Evolutionary conservation across 2,113 vertebrate genomes (phyloP).

Genomic region (Myrmecophaga tridactyla): DNA sequence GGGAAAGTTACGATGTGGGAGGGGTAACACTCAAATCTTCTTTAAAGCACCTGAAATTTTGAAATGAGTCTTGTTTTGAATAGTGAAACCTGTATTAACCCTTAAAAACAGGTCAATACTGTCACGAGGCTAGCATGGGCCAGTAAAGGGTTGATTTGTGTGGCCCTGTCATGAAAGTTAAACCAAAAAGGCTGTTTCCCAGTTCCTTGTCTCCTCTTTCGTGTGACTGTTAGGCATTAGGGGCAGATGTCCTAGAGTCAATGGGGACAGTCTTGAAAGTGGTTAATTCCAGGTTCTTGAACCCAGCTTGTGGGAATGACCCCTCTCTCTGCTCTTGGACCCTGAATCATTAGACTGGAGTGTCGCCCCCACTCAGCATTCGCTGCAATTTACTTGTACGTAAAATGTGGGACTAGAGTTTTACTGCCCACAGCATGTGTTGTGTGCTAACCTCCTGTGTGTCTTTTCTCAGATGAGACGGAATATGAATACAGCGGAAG

Average conservation of each 20-base stretch:
- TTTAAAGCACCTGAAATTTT: background rate
- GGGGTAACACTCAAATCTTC: background rate
- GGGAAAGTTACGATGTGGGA: too few species aligned
- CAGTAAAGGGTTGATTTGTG: background rate
- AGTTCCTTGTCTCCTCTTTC: background rate
- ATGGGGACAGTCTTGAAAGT: background rate
- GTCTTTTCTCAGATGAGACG: conserved; percentile 91
- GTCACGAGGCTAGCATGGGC: background rate
- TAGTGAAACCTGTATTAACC: background rate
- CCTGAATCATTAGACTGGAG: background rate
- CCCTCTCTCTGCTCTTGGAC: background rate
- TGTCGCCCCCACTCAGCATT: background rate
- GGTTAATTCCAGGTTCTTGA: background rate
- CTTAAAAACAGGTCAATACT: background rate
- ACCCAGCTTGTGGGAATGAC: background rate
- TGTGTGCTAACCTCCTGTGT: conserved; percentile 24
- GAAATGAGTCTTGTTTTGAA: background rate
- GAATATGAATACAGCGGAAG: conserved; percentile 99
- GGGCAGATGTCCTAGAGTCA: background rate
- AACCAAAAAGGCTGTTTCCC: background rate
- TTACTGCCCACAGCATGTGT: background rate
- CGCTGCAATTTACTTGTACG: background rate
- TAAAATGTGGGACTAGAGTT: background rate
- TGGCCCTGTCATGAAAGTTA: background rate
- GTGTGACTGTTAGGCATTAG: background rate